These are phyloP conservation scores for Axea sp. DNA, from an alignment of 2,888 invertebrate genomes.

Conservation along the genomic window DNA sequence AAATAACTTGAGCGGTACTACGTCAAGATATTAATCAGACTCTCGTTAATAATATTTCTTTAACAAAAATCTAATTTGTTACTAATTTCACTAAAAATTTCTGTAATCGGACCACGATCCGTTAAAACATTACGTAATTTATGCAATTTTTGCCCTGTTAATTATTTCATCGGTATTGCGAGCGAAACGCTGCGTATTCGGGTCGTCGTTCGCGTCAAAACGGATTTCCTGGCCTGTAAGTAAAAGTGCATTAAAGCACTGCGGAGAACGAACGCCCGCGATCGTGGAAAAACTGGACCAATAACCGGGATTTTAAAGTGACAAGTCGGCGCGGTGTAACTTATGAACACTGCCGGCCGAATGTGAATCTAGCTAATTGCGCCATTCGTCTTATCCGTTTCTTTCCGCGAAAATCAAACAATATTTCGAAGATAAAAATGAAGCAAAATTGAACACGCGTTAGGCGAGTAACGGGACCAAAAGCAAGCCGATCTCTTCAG, in stretches of 20 bases:
- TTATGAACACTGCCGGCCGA: conserved; percentile 47
- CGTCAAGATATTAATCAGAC: too few species aligned
- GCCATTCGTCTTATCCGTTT: conserved; percentile 46
- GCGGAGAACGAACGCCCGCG: conserved; percentile 42
- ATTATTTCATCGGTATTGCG: too few species aligned
- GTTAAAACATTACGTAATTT: too few species aligned
- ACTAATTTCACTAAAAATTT: too few species aligned
- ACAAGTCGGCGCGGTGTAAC: conserved; percentile 37
- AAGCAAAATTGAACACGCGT: background rate
- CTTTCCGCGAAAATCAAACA: conserved; percentile 17
- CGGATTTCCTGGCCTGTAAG: conserved; percentile 54
- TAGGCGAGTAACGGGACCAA: conserved; percentile 3
- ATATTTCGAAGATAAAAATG: background rate
- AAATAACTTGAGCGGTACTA: too few species aligned
- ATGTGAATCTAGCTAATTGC: conserved; percentile 43
- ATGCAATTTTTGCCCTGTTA: too few species aligned
- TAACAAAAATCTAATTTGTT: too few species aligned
- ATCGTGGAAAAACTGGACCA: conserved; percentile 61
- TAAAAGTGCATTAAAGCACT: conserved; percentile 42
- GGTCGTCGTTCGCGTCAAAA: conserved; percentile 36
- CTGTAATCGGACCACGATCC: too few species aligned
- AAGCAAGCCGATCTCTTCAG: background rate
- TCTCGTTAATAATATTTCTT: too few species aligned
- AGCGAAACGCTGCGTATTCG: conserved; percentile 1
- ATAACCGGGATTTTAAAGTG: conserved; percentile 63